Conservation (phyloP, 1,140 invertebrate species). For the Pseudomyrmex dendroicus region DNA sequence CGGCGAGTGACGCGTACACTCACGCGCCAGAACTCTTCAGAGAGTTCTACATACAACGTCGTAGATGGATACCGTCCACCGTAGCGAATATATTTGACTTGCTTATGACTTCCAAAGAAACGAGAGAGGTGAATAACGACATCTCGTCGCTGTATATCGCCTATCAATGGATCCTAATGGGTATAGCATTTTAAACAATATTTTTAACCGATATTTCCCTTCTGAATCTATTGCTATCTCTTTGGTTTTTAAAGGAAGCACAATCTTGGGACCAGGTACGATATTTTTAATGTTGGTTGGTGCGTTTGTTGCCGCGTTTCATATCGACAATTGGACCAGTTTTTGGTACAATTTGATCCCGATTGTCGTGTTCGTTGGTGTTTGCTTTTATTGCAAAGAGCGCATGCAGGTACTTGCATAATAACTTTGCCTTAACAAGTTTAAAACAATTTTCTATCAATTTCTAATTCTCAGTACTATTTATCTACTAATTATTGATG, state of each 20-base stretch:
- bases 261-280: conserved; percentile 92
- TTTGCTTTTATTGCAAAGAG: conserved; percentile 91
- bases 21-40: conserved; percentile 95
- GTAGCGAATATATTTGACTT: conserved; percentile 95
- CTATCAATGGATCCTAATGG: conserved; percentile 90
- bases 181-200: conserved; percentile 59
- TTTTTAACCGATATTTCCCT: conserved; percentile 34
- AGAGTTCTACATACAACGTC: conserved; percentile 95
- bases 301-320: conserved; percentile 93
- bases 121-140: conserved; percentile 93
- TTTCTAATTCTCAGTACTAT: too few species aligned
- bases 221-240: conserved; percentile 59
- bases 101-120: conserved; percentile 89
- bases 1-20: conserved; percentile 96
- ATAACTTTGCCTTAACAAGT: neutral
- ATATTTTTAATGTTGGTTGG: conserved; percentile 97
- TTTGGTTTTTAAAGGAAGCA: conserved; percentile 88
- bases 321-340: conserved; percentile 91
- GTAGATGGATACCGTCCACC: conserved; percentile 95
- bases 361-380: conserved; percentile 89
- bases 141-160: conserved; percentile 93
- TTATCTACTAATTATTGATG: neutral
- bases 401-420: conserved; percentile 87
- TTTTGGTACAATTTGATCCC: conserved; percentile 93
- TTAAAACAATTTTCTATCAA: too few species aligned